Evolutionary conservation across 2,797 vertebrate genomes (phyloP), one percentile per base, ranked within the genome.

Genomic region (Triplophysa yarkandensis): DNA sequence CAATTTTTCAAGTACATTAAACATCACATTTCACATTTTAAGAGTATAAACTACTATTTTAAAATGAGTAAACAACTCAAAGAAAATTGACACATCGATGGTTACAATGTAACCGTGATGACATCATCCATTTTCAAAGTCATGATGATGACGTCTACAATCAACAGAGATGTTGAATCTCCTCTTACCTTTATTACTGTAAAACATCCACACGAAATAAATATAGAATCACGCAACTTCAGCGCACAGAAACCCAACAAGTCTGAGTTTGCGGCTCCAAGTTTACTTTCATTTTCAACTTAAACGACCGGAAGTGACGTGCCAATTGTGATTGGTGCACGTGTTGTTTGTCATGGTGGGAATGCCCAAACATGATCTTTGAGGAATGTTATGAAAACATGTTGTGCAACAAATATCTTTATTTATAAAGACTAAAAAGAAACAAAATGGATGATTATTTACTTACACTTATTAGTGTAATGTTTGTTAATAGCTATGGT

Each of bases 251-350:
- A 32, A 30, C n/a, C 61, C 23, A 43, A 3, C 8, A 4, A 17
- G 25, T 4, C 11, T 6, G 32, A 1, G 8, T 68, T 39, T 36
- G 2, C 5, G 30, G 3, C 5, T 1, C 13, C 54, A 17, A 1
- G 1, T 10, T 65, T 57, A 43, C 39, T 74, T 74, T 74, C 62
- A 25, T 13, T 57, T 66, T 74, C 48, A 17, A 9, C 13, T n/a
- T 16, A 9, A 17, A 11, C 14, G 2, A 8, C 27, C 63, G 48
- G 48, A 44, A 65, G 36, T 65, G 14, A 43, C 23, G 17, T 10
- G 1, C 5, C 2, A n/a, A 9, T 28, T 28, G 54, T 28, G 3
- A n/a, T 2, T 9, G 30, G 9, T 25, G 16, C n/a, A n/a, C 16
- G 25, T 3, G 54, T 44, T 23, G 11, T 21, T 4, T n/a, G 25